These are phyloP conservation scores for Homarus gammarus DNA, from an alignment of 2,888 invertebrate species.

Conservation along the genomic window DNA sequence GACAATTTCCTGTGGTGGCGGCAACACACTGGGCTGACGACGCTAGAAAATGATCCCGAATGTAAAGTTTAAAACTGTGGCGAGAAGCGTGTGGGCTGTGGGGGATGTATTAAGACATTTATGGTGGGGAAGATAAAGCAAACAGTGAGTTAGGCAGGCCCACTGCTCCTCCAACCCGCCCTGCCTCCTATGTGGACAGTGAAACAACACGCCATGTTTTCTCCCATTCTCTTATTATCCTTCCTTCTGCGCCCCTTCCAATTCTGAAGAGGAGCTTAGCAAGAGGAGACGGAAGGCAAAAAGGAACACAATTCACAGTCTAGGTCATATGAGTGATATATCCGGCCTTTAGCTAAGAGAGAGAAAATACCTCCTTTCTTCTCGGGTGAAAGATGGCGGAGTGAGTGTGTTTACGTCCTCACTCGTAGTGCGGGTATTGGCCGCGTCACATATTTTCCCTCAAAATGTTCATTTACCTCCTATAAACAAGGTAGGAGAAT, in stretches of 20 bases:
- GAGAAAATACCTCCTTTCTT: background rate
- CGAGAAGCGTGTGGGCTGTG: background rate
- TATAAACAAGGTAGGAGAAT: background rate
- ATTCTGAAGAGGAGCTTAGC: background rate
- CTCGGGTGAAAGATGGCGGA: background rate
- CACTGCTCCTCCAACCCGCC: too few relatives aligned
- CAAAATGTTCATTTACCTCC: background rate
- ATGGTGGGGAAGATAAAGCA: background rate
- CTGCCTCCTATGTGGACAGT: background rate
- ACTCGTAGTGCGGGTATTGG: background rate
- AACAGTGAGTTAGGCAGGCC: background rate
- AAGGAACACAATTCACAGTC: background rate
- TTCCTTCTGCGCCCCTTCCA: background rate
- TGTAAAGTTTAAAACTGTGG: background rate
- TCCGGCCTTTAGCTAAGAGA: background rate
- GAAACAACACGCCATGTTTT: background rate
- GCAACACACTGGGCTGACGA: background rate
- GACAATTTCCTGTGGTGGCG: too few relatives aligned
- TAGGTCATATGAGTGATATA: background rate
- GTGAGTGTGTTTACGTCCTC: background rate
- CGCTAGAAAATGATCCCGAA: background rate
- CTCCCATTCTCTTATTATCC: background rate
- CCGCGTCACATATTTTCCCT: background rate
- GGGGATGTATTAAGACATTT: background rate
- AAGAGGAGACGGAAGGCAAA: too few relatives aligned